Evolutionary conservation across 1,140 invertebrate genomes (phyloP), one percentile per base, ranked within the genome.

Genomic region (Cotesia typhae): DNA sequence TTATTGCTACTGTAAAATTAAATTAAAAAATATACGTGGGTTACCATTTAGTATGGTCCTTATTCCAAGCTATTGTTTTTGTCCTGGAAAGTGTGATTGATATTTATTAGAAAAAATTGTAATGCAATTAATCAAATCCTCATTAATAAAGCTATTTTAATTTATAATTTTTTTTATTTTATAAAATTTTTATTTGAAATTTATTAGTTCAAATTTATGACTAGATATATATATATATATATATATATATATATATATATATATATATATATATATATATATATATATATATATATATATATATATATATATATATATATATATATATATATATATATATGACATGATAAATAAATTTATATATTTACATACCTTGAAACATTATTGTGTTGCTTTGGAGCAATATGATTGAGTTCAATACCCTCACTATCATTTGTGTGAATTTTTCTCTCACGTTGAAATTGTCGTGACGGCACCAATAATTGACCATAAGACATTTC

Each of bases 401-500:
- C 78, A 80, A 85, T 65, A 81, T 82, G 80, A 66, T 77, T 73
- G n/a, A 87, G 37, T 67, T 91, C 90, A 78, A 84, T 85, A n/a
- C 87, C 83, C 70, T 90, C 90, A 73, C 86, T 87, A 73, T 90
- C 89, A 77, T 85, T 80, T 82, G 87, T 71, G 79, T 87, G 80
- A 82, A 88, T 73, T 87, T 85, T 87, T 75, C 81, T 81, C 14
- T 87, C 85, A 59, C 78, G 85, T 71, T 83, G 83, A 75, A 86
- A 87, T 70, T 92, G 88, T 79, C 90, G 89, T 12, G 93, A 93
- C 36, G 94, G 94, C 77, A 94, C 91, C 72, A 97, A 86, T 63
- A 96, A 86, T 81, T 94, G 92, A 61, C 93, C 93, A 86, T 96
- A 97, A 35, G 95, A 96, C 76, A 96, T 92, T 85, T 95, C 93